A percentile compares a stretch with the other conserved stretches of the same genome.
Conservation (phyloP, 2,888 invertebrate species). For the Lasioglossum malachurum region DNA sequence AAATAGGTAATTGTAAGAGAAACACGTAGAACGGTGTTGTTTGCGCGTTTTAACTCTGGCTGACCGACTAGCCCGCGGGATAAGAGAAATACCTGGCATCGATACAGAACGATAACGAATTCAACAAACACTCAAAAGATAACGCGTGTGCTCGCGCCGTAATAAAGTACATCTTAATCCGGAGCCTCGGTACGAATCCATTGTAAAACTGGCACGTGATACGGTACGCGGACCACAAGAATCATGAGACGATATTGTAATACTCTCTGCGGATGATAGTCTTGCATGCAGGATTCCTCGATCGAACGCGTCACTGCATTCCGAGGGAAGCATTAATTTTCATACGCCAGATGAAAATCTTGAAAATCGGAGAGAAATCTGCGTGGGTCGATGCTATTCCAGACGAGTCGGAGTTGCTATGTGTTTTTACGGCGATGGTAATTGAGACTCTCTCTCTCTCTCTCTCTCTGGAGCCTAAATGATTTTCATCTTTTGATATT, state of each 20-base stretch:
- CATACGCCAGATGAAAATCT: not conserved
- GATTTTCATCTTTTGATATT: not conserved
- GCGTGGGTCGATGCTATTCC: not conserved
- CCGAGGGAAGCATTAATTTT: not conserved
- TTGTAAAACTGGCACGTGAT: slow-evolving; percentile 55
- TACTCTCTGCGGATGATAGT: not conserved
- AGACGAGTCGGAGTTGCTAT: not conserved
- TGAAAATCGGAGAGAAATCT: not conserved
- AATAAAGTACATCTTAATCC: slow-evolving; percentile 70
- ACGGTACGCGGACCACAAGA: not conserved
- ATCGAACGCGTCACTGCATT: not conserved
- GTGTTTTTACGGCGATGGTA: not conserved
- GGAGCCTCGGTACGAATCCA: slow-evolving; percentile 42
- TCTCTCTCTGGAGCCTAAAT: not conserved
- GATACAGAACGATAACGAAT: slow-evolving; percentile 73
- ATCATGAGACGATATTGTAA: slow-evolving; percentile 1
- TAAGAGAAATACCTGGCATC: slow-evolving; percentile 63
- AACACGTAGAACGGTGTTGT: slow-evolving; percentile 9
- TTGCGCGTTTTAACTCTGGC: slow-evolving; percentile 25
- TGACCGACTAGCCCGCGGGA: slow-evolving; percentile 39
- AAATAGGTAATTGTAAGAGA: slow-evolving; percentile 14
- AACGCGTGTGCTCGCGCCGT: slow-evolving; percentile 50
- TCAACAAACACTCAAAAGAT: slow-evolving; percentile 77
- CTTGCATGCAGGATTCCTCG: not conserved
- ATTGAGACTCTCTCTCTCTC: not conserved